A percentile compares a stretch with the other conserved stretches of the same genome.
Evolutionary conservation across 2,113 vertebrate species (phyloP).

Genomic region (Lethenteron camtschaticum): DNA sequence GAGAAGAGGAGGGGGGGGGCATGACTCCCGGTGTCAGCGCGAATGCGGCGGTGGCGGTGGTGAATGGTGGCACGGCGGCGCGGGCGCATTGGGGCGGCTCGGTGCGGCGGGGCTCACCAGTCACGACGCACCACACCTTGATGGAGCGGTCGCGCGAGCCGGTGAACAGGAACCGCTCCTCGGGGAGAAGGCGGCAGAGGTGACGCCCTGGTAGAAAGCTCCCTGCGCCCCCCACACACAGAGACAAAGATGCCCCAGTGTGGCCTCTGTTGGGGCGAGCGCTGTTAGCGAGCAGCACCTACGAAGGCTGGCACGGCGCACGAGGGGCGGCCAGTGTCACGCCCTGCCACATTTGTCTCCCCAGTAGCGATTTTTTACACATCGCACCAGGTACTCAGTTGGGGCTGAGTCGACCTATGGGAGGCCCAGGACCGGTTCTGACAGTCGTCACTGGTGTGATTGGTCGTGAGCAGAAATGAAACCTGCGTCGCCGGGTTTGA

Average conservation of each 20-base stretch:
- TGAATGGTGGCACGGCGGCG: not conserved
- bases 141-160: constrained; percentile 32
- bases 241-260: not conserved
- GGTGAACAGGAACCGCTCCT: constrained; percentile 25
- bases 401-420: too few relatives aligned
- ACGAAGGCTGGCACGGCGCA: not conserved
- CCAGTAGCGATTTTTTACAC: too few relatives aligned
- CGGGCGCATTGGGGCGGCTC: constrained; percentile 2
- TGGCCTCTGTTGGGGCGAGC: not conserved
- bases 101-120: constrained; percentile 18
- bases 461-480: too few relatives aligned
- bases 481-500: too few relatives aligned
- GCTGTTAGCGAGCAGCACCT: too few relatives aligned
- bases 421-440: too few relatives aligned
- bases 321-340: not conserved
- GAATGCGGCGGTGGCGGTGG: not conserved
- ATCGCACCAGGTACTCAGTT: too few relatives aligned
- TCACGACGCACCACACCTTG: constrained; percentile 31
- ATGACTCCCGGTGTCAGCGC: not conserved
- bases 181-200: constrained; percentile 38
- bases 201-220: constrained; percentile 27
- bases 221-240: constrained; percentile 16
- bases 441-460: too few relatives aligned
- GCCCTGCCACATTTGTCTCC: not conserved
- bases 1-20: not conserved